Evolutionary conservation across 2,113 vertebrate genomes (phyloP).

Genomic region (Larimichthys crocea): DNA sequence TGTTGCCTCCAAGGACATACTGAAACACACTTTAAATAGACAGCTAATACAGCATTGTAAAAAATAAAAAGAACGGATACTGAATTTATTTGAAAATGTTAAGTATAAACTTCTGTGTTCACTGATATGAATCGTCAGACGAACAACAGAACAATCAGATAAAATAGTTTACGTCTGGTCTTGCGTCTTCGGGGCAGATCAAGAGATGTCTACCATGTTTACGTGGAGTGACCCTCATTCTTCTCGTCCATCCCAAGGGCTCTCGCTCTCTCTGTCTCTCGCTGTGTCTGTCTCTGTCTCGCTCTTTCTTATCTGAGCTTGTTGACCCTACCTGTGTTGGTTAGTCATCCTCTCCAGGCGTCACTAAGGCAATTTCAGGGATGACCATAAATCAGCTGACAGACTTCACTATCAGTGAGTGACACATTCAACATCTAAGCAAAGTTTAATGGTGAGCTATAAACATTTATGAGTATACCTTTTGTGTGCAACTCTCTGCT

Average conservation of each 20-base stretch:
- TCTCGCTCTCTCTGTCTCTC: slow-evolving; percentile 56
- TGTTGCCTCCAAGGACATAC: slow-evolving; percentile 44
- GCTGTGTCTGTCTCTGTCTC: slow-evolving; percentile 55
- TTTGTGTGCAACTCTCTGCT: slow-evolving; percentile 68
- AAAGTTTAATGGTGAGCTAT: slow-evolving; percentile 84
- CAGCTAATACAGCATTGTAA: neutral
- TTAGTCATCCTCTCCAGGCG: slow-evolving; percentile 78
- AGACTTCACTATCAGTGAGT: slow-evolving; percentile 75
- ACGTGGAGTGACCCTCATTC: slow-evolving; percentile 67
- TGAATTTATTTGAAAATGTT: slow-evolving; percentile 43
- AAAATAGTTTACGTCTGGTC: slow-evolving; percentile 67
- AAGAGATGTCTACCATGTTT: slow-evolving; percentile 75
- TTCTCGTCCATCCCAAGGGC: slow-evolving; percentile 67
- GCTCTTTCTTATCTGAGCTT: slow-evolving; percentile 71
- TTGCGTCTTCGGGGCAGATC: slow-evolving; percentile 73
- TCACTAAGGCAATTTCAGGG: slow-evolving; percentile 79
- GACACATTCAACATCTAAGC: slow-evolving; percentile 82
- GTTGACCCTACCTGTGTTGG: slow-evolving; percentile 73
- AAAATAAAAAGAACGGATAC: neutral
- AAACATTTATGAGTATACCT: slow-evolving; percentile 82
- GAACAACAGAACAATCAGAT: slow-evolving; percentile 65
- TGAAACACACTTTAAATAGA: slow-evolving; percentile 46
- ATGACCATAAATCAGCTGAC: slow-evolving; percentile 79
- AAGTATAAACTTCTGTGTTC: slow-evolving; percentile 31
- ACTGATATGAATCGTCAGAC: slow-evolving; percentile 32